Base-by-base conservation (phyloP, 2,113 vertebrate genomes). In the Nanorana parkeri region DNA sequence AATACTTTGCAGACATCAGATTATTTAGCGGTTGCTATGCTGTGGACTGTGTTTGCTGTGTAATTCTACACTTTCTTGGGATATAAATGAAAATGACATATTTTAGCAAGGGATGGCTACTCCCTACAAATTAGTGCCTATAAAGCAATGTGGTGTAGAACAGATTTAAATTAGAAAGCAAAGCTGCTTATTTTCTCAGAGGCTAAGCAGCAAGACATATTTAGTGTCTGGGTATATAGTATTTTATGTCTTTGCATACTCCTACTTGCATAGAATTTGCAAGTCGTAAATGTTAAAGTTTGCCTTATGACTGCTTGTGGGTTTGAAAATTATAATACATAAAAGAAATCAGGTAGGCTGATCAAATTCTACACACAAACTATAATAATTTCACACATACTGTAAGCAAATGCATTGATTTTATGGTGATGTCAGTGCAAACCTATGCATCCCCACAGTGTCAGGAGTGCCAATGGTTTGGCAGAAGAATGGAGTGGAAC, bases 101-200 rank as follows among this genome's bases (percentile, higher is more conserved):
- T 21, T 64, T 19, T 73, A 21, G 66, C 23, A 82, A 75, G 52
- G 51, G 20, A 67, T 58, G 26, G 61, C 58, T 72, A 81, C 79
- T 82, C 80, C 80, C 61, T 75, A 54, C 52, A 82, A 75, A 82
- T 82, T 82, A 75, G 71, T 51, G 71, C 47, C 69, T 82, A 82
- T 82, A 82, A 82, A 82, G 71, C 58, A 64, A 82, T 82, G 78
- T 82, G 71, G 80, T 82, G 51, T 58, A 52, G 47, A 82, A 24
- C 32, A 75, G 61, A 74, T 82, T 75, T 56, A 74, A 82, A 26
- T 82, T 82, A 67, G 69, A 64, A 82, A 67, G 58, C 28, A 67
- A 55, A 82, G 69, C 71, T 13, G 63, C 51, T 67, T 32, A 82
- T 74, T 82, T 82, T 82, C 61, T 21, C n/a, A 13, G 29, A 81